Conservation (phyloP, 2,888 invertebrate genomes). For the Synanthedon vespiformis region DNA sequence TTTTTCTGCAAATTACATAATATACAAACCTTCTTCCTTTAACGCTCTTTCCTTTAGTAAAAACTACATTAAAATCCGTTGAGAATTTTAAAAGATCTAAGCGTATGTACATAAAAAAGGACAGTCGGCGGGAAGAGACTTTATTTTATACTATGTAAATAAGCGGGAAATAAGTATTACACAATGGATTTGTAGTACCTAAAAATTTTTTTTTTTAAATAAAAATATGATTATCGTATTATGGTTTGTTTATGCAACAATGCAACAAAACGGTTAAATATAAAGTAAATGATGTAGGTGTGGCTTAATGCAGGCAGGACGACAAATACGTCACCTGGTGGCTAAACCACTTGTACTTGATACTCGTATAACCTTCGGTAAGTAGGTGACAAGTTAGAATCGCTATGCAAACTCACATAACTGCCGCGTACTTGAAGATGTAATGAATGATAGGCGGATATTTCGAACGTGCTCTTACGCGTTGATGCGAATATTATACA, state of each 20-base stretch:
- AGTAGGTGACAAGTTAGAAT: constrained; percentile 34
- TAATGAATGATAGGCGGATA: neutral
- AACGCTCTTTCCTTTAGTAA: no score
- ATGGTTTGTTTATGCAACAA: neutral
- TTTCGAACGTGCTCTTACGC: neutral
- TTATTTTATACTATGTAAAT: no score
- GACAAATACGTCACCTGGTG: neutral
- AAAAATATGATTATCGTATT: neutral
- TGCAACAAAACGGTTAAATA: neutral
- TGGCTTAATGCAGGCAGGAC: constrained; percentile 15
- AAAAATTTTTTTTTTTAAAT: no score
- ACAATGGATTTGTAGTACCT: no score
- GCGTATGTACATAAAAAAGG: no score
- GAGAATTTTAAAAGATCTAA: no score
- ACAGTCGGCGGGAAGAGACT: no score
- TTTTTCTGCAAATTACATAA: no score
- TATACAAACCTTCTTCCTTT: no score
- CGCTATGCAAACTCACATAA: neutral
- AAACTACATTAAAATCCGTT: no score
- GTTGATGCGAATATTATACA: neutral
- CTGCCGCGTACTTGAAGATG: neutral
- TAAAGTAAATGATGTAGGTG: constrained; percentile 24
- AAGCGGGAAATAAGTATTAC: no score
- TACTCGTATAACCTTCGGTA: constrained; percentile 29
- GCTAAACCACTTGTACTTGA: constrained; percentile 7